Evolutionary conservation across 1,140 invertebrate genomes (phyloP).

Genomic region (Calosoma granatense): DNA sequence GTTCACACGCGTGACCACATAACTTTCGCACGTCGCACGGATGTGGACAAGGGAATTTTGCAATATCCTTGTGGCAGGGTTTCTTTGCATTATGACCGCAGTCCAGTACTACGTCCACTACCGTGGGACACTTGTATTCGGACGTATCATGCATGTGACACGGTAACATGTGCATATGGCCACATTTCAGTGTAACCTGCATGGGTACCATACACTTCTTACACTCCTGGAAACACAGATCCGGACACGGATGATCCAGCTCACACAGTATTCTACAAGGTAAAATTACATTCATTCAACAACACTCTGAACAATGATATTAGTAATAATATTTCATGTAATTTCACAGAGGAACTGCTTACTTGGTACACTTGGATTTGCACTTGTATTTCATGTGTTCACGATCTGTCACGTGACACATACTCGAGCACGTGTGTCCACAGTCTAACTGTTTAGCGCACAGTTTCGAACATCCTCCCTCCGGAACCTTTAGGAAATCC

Average conservation of each 20-base stretch:
- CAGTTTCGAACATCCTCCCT: constrained; percentile 39
- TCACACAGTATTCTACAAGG: constrained; percentile 36
- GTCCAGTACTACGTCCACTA: constrained; percentile 29
- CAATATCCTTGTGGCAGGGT: constrained; percentile 30
- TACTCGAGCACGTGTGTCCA: constrained; percentile 42
- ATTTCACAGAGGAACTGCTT: constrained; percentile 11
- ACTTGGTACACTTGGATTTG: constrained; percentile 31
- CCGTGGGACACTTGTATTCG: constrained; percentile 29
- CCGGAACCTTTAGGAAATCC: constrained; percentile 39
- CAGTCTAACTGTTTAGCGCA: constrained; percentile 37
- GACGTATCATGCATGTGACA: constrained; percentile 31
- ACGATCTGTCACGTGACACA: constrained; percentile 41
- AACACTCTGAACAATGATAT: constrained; percentile 21
- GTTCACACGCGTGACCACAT: constrained; percentile 40
- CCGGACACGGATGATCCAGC: constrained; percentile 36
- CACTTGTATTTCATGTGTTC: constrained; percentile 38
- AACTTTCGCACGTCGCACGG: constrained; percentile 34
- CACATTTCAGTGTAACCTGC: constrained; percentile 35
- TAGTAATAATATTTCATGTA: neutral
- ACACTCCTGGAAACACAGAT: constrained; percentile 38
- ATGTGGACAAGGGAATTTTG: constrained; percentile 30
- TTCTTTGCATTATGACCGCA: constrained; percentile 40
- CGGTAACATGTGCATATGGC: constrained; percentile 31
- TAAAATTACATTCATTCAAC: constrained; percentile 13
- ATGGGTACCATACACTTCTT: constrained; percentile 34